Evolutionary conservation across 2,797 vertebrate genomes (phyloP).

Genomic region (Danio kyathit): DNA sequence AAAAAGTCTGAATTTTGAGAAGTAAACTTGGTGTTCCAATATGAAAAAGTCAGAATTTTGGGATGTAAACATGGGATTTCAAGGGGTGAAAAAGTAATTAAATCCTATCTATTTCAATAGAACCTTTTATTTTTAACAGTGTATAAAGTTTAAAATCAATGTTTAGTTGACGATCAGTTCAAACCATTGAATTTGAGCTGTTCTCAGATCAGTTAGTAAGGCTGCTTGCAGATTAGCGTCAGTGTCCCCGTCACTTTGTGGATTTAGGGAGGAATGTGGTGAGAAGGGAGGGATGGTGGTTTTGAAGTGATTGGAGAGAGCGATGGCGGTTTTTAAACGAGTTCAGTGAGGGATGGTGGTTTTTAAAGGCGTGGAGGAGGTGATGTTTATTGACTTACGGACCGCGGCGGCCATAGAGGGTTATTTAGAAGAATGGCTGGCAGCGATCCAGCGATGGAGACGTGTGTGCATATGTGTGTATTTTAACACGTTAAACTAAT

Average conservation of each 20-base stretch:
- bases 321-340: slow-evolving; percentile 56
- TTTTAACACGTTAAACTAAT: slow-evolving; percentile 26
- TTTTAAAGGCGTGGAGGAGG: slow-evolving; percentile 55
- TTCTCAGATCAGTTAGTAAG: slow-evolving; percentile 14
- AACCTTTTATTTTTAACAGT: neutral
- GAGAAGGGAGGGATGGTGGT: slow-evolving; percentile 50
- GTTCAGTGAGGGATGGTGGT: slow-evolving; percentile 57
- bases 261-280: slow-evolving; percentile 42
- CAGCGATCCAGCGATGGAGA: slow-evolving; percentile 73
- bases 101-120: neutral
- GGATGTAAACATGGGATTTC: neutral
- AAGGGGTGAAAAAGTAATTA: neutral
- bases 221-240: slow-evolving; percentile 17
- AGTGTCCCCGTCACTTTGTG: slow-evolving; percentile 17
- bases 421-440: slow-evolving; percentile 73
- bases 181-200: neutral
- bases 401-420: slow-evolving; percentile 53
- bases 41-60: too few relatives aligned
- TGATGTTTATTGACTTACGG: slow-evolving; percentile 64
- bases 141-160: neutral
- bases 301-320: slow-evolving; percentile 52
- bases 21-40: too few relatives aligned
- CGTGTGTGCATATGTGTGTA: slow-evolving; percentile 28
- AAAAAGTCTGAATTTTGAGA: too few relatives aligned
- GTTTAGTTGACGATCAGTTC: too few relatives aligned